These are phyloP conservation scores for Choristoneura fumiferana DNA, from an alignment of 1,140 invertebrate species.

Conservation along the genomic window DNA sequence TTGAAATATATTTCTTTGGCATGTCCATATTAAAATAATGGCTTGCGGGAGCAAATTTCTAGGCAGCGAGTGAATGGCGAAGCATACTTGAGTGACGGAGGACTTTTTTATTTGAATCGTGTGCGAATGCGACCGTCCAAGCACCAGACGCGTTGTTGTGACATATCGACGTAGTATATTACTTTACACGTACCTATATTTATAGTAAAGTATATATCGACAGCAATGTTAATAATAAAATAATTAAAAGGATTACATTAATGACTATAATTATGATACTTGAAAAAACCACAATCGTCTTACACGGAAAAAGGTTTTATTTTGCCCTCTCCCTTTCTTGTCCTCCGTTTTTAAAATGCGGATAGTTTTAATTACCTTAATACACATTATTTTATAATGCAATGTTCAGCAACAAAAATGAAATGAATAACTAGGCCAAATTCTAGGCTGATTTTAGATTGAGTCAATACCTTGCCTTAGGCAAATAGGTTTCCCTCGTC, in stretches of 20 bases:
- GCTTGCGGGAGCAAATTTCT: slow-evolving; percentile 59
- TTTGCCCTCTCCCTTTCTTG: no score
- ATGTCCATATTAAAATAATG: slow-evolving; percentile 45
- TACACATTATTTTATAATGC: no score
- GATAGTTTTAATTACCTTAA: no score
- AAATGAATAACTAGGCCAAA: no score
- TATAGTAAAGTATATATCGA: no score
- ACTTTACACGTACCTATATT: not conserved
- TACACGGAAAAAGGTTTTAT: no score
- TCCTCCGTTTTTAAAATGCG: no score
- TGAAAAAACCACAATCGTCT: no score
- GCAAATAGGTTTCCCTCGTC: not conserved
- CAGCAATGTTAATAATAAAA: no score
- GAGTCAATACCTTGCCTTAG: not conserved
- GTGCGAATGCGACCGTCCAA: slow-evolving; percentile 66
- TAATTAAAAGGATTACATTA: no score
- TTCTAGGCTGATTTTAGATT: not conserved
- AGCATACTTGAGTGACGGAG: slow-evolving; percentile 76
- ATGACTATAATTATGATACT: no score
- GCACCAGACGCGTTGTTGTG: slow-evolving; percentile 33
- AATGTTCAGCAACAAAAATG: no score
- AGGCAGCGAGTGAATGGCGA: slow-evolving; percentile 69
- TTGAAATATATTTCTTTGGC: slow-evolving; percentile 16
- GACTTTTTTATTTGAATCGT: slow-evolving; percentile 78
- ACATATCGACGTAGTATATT: slow-evolving; percentile 18